Evolutionary conservation across 2,797 vertebrate species (phyloP), one percentile per base, ranked within the genome.

Genomic region (Melanotaenia trifasciata): DNA sequence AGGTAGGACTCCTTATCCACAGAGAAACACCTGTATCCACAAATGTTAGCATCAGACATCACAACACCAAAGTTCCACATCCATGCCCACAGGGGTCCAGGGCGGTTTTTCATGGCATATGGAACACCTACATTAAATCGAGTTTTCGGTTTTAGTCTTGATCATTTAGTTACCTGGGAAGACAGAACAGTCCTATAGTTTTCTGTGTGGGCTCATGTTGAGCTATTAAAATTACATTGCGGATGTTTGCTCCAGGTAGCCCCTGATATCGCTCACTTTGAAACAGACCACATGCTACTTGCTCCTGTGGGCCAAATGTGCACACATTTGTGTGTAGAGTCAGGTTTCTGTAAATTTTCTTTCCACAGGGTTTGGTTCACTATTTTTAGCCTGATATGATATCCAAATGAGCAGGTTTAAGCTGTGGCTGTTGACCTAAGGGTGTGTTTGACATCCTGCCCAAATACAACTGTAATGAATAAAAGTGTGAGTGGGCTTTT

Each of bases 381-480:
- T 93, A 90, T 90, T 88, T 90, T 89, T 89, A 85, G 84, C 54
- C 67, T 69, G 72, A 87, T 87, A 82, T 86, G 64, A 86, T 85
- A 73, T 89, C 87, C 87, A 91, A 90, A 90, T 91, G 87, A 84
- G 69, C 64, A 43, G 73, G 78, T 84, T 84, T 80, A 78, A 81
- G 73, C 75, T 79, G 70, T 84, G 76, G 73, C 77, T 82, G 67
- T 80, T 86, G 84, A 91, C 89, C 81, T 74, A 9, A 77, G 80
- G 91, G 90, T 86, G 90, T 80, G 90, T 78, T 75, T 81, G 80
- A 86, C 85, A 75, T 88, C 73, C 77, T 79, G 81, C 60, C 63
- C 79, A 80, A 83, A 89, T 58, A 79, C 47, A 85, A 70, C 26
- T 66, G 74, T 68, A 67, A 64, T 87, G 74, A 87, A 82, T 84